Evolutionary conservation across 1,140 invertebrate species (phyloP).

Genomic region (Drosophila quadrilineata): DNA sequence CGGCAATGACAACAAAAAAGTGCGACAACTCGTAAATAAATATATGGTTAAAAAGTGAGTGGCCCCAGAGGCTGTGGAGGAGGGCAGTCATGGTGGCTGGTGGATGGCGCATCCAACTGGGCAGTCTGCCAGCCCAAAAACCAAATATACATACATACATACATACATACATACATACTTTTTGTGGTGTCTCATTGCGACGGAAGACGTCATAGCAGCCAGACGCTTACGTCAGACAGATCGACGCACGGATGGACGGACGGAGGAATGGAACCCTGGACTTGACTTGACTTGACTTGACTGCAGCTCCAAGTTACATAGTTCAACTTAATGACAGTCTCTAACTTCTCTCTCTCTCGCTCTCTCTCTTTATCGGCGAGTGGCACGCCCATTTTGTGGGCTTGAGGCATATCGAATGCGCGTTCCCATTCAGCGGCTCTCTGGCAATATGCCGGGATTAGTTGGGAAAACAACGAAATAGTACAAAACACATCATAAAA

Average conservation of each 20-base stretch:
- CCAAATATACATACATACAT: too few species aligned
- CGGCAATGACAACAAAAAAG: not conserved
- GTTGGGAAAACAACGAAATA: slow-evolving; percentile 36
- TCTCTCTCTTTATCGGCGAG: not conserved
- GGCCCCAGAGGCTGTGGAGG: not conserved
- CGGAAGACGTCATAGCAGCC: slow-evolving; percentile 31
- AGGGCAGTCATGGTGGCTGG: slow-evolving; percentile 24
- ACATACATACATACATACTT: too few species aligned
- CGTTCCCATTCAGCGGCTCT: not conserved
- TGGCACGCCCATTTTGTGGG: not conserved
- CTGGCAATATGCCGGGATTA: slow-evolving; percentile 40
- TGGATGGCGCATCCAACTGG: slow-evolving; percentile 1
- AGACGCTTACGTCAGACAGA: slow-evolving; percentile 52
- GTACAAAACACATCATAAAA: too few species aligned
- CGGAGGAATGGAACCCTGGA: slow-evolving; percentile 9
- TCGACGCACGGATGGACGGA: not conserved
- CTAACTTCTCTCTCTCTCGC: not conserved
- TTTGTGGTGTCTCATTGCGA: too few species aligned
- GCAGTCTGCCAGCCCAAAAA: slow-evolving; percentile 16
- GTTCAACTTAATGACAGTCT: slow-evolving; percentile 3
- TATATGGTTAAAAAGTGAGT: slow-evolving; percentile 44
- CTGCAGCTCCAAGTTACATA: too few species aligned
- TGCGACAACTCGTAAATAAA: slow-evolving; percentile 55
- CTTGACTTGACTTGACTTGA: too few species aligned
- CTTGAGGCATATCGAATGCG: slow-evolving; percentile 6